These are phyloP conservation scores for Zenarchopterus dispar DNA, from an alignment of 2,797 vertebrate species.

Conservation along the genomic window DNA sequence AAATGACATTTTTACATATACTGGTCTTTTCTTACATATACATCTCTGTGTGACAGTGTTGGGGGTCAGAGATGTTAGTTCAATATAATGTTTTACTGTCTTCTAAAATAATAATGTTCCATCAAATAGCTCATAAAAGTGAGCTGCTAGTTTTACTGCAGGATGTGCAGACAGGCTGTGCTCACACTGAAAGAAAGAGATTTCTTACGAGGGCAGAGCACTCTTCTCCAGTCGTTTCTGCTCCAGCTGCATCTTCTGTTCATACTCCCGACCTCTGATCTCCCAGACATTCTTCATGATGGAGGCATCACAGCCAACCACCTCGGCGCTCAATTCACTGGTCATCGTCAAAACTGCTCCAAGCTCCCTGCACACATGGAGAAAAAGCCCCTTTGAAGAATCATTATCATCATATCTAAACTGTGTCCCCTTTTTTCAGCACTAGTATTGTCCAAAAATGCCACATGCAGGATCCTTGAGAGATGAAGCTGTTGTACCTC, in stretches of 20 bases:
- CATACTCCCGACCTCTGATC: constrained; percentile 60
- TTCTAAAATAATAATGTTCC: background rate
- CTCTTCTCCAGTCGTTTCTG: constrained; percentile 51
- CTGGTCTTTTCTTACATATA: no score
- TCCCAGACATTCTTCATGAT: constrained; percentile 78
- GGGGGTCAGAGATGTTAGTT: background rate
- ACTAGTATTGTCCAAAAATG: background rate
- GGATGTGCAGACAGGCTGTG: background rate
- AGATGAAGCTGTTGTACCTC: constrained; percentile 18
- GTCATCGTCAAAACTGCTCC: constrained; percentile 49
- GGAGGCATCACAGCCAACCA: constrained; percentile 58
- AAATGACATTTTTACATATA: no score
- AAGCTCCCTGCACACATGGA: constrained; percentile 17
- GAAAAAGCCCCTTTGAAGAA: background rate
- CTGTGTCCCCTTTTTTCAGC: background rate
- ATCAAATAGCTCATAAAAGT: background rate
- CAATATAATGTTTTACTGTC: background rate
- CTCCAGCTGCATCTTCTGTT: constrained; percentile 53
- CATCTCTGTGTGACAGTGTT: background rate
- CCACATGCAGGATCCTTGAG: background rate
- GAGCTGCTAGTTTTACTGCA: background rate
- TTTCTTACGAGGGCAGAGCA: constrained; percentile 60
- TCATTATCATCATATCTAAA: background rate
- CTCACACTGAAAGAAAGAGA: background rate
- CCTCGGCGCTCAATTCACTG: constrained; percentile 59